A percentile compares a stretch with the other conserved stretches of the same genome.
Conservation (phyloP, 2,888 invertebrate genomes). For the Macrosiphum euphorbiae region DNA sequence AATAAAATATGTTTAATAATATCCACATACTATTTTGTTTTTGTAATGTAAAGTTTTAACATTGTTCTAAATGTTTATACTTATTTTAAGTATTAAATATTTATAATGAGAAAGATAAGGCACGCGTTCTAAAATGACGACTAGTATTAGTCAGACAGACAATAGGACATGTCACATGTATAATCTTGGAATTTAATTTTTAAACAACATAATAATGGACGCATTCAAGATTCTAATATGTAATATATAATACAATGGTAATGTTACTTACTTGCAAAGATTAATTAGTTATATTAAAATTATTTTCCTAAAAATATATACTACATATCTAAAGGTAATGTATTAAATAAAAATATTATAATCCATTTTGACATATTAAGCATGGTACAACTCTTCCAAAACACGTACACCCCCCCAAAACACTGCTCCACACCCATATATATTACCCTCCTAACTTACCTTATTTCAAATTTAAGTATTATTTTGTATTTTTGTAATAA, state of each 20-base stretch:
- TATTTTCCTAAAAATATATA: not conserved
- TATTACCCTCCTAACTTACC: not conserved
- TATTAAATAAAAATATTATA: not conserved
- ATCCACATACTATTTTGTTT: not conserved
- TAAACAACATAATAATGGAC: not conserved
- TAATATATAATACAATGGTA: not conserved
- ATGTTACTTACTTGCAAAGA: not conserved
- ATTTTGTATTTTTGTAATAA: not conserved
- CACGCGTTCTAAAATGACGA: not conserved
- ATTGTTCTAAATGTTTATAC: not conserved
- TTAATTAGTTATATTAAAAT: not conserved
- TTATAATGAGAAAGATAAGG: not conserved
- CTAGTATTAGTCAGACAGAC: not conserved
- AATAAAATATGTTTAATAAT: not conserved
- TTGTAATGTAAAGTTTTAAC: not conserved
- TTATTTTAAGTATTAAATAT: not conserved
- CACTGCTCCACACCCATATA: not conserved
- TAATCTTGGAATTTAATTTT: conserved; percentile 7
- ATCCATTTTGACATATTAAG: not conserved
- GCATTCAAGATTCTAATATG: not conserved
- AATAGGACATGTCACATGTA: not conserved
- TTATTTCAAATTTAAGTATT: not conserved
- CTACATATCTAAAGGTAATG: not conserved
- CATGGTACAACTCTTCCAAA: not conserved
- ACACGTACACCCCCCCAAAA: not conserved